These are phyloP conservation scores for Neuroscelio doddi DNA, from an alignment of 2,888 invertebrate species.

Conservation along the genomic window DNA sequence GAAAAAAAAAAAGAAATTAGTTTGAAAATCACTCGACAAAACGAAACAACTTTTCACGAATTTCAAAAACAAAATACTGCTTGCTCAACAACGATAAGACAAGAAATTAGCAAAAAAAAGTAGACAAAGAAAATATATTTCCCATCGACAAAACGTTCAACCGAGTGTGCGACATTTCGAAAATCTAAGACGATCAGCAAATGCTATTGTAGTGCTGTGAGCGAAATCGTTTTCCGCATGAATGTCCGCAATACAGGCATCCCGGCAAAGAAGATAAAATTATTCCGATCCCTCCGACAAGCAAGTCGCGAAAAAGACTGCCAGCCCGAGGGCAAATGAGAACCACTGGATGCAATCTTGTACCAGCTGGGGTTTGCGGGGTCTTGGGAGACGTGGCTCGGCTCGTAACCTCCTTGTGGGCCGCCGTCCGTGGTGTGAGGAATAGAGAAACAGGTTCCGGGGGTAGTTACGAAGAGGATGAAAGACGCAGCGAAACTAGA, in stretches of 20 bases:
- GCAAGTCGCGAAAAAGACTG: constrained; percentile 5
- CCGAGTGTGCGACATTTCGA: not conserved
- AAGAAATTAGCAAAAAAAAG: too few relatives aligned
- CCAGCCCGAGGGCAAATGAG: constrained; percentile 54
- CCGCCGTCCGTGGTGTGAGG: constrained; percentile 53
- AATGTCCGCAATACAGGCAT: constrained; percentile 2
- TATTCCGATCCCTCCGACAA: not conserved
- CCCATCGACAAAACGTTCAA: constrained; percentile 3
- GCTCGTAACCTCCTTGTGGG: constrained; percentile 63
- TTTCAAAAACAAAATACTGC: too few relatives aligned
- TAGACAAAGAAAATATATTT: constrained; percentile 1
- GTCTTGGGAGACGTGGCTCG: constrained; percentile 61
- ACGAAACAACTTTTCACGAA: too few relatives aligned
- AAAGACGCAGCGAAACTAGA: constrained; percentile 26
- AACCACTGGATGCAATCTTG: constrained; percentile 69
- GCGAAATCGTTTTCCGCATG: constrained; percentile 8
- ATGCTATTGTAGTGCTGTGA: too few relatives aligned
- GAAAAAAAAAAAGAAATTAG: too few relatives aligned
- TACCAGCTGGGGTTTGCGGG: constrained; percentile 69
- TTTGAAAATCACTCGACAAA: too few relatives aligned
- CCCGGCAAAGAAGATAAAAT: not conserved
- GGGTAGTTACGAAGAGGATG: constrained; percentile 22
- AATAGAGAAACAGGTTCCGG: constrained; percentile 54
- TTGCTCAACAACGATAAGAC: too few relatives aligned
- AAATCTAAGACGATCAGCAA: constrained; percentile 17